Conservation (phyloP, 2,113 vertebrate genomes). For the Galbula dea region DNA sequence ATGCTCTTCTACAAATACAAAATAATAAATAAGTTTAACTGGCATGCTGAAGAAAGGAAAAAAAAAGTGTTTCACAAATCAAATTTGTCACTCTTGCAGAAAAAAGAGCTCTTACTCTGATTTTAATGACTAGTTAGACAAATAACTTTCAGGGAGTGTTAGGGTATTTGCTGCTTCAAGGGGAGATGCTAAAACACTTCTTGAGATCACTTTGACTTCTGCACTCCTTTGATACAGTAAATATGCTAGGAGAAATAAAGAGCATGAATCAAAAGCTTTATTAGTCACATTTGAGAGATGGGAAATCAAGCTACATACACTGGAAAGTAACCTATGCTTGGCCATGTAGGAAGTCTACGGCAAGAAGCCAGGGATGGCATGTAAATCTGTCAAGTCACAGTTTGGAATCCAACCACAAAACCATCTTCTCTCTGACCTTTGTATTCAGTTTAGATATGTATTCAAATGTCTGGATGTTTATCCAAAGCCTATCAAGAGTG, state of each 20-base stretch:
- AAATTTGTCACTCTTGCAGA: background rate
- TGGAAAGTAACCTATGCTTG: rapidly evolving
- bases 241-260: background rate
- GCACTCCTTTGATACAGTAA: background rate
- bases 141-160: background rate
- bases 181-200: background rate
- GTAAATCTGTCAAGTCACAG: background rate
- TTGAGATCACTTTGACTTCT: background rate
- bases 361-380: background rate
- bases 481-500: background rate
- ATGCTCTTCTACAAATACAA: background rate
- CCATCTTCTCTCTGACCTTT: background rate
- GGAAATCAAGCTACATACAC: background rate
- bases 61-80: background rate
- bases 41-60: background rate
- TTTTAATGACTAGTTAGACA: slow-evolving; percentile 1
- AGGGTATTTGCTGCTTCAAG: background rate
- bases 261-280: background rate
- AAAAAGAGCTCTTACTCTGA: background rate
- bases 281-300: background rate
- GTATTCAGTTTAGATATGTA: background rate
- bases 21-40: background rate
- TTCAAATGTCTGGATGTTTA: background rate
- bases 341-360: background rate
- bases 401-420: background rate